Conservation (phyloP, 92 coral and sea anemone species). For the Muricea muricata region DNA sequence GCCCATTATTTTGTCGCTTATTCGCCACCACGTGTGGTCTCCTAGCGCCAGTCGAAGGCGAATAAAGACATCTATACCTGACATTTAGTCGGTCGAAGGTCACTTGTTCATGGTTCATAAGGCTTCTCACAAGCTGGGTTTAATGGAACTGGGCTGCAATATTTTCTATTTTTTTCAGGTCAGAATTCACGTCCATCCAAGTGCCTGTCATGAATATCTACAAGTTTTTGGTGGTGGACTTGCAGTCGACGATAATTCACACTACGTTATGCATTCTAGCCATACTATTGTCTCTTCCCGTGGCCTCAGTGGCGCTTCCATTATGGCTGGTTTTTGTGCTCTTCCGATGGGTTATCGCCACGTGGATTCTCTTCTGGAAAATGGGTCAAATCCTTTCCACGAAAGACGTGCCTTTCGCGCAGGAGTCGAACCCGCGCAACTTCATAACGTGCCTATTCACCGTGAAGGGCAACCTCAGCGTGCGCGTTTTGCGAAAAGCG, state of each 20-base stretch:
- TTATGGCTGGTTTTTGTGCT: constrained; percentile 74
- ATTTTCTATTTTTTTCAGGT: neutral
- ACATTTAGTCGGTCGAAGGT: too few relatives aligned
- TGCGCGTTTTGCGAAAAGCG: constrained; percentile 74
- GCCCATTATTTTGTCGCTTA: too few relatives aligned
- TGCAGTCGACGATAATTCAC: constrained; percentile 77
- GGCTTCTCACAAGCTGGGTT: too few relatives aligned
- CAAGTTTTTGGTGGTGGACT: constrained; percentile 33
- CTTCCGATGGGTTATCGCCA: constrained; percentile 77
- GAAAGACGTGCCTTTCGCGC: constrained; percentile 87
- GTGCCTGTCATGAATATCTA: constrained; percentile 45
- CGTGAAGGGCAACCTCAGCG: constrained; percentile 73
- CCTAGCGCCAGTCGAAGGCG: too few relatives aligned
- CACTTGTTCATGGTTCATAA: too few relatives aligned
- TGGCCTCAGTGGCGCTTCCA: constrained; percentile 84
- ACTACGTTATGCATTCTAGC: constrained; percentile 81
- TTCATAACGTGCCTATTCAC: constrained; percentile 86
- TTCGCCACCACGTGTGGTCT: too few relatives aligned
- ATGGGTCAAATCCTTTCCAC: constrained; percentile 80
- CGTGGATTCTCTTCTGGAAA: constrained; percentile 72
- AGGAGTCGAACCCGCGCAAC: constrained; percentile 81
- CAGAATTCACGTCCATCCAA: neutral
- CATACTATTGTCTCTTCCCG: constrained; percentile 65
- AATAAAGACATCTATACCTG: too few relatives aligned
- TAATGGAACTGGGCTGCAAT: too few relatives aligned